phyloP scores from a whole-genome alignment of 2,113 vertebrate genomes.

The Phasianus colchicus region DNA sequence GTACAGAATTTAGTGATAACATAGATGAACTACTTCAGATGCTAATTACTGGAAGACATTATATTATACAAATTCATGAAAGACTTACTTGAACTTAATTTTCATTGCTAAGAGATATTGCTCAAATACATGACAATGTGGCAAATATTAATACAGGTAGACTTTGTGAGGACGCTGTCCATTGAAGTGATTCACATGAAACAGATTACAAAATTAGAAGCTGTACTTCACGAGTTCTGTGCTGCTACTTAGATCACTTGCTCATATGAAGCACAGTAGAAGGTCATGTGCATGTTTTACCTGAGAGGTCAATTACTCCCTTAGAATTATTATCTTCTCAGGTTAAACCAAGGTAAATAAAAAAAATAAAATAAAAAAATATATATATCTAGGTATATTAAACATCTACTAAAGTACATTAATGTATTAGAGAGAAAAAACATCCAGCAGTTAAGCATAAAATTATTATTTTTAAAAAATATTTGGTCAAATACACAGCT shows the following conservation, averaged over 20 bases:
- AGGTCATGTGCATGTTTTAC: background rate
- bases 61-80: background rate
- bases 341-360: background rate
- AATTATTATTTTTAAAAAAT: background rate
- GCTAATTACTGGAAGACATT: conserved; percentile 22
- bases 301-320: background rate
- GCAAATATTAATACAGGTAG: background rate
- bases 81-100: background rate
- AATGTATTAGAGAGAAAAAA: background rate
- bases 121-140: background rate
- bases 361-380: background rate
- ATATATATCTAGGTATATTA: background rate
- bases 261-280: background rate
- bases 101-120: conserved; percentile 23
- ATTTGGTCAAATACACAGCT: background rate
- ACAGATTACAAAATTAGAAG: background rate
- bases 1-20: background rate
- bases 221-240: background rate
- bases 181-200: background rate
- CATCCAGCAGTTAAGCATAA: background rate
- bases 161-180: background rate
- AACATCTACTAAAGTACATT: background rate
- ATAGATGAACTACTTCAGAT: background rate
- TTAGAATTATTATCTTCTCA: background rate
- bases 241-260: background rate